Evolutionary conservation across 2,888 invertebrate species (phyloP), one percentile per base, ranked within the genome.

Genomic region (Alsophila aescularia): DNA sequence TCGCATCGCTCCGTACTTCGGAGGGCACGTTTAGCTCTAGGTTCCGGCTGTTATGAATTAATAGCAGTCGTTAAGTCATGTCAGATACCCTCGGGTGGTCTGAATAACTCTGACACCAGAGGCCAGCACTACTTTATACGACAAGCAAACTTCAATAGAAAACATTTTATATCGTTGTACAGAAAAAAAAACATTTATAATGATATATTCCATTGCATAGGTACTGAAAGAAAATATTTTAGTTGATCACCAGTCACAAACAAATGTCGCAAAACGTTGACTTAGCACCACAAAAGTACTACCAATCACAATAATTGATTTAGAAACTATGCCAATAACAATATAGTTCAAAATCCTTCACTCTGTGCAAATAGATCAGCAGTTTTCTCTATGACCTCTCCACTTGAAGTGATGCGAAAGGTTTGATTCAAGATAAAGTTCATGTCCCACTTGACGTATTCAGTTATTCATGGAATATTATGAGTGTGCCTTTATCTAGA

Each of bases 381-480:
- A 6, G 13, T 10, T 9, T 21, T 34, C 43, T 62, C 55, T 64
- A 75, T 60, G 53, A 64, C 62, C 67, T 67, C 70, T 75, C 67
- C 70, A 67, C 54, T 68, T 62, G 64, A 65, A 67, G 67, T 62
- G 64, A 58, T 66, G 69, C 66, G 73, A 73, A 67, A 69, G 69
- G 69, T 73, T 74, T 69, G 81, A 82, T 85, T 73, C 60, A 47
- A 80, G 85, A 86, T 86, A 85, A 77, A 72, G 74, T 76, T 77
- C 72, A 72, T 54, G 70, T 74, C 72, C 75, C 79, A 71, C 81
- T 79, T 77, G 75, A 76, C 70, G 65, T 80, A 75, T 82, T 85
- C 83, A 82, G 77, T 83, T 86, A 86, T 86, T 85, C 86, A 86
- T 85, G 69, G 81, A 82, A 76, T 75, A 72, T 73, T 75, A 78